Evolutionary conservation across 1,140 invertebrate species (phyloP), one percentile per base, ranked within the genome.

Genomic region (Brachystomella parvula): DNA sequence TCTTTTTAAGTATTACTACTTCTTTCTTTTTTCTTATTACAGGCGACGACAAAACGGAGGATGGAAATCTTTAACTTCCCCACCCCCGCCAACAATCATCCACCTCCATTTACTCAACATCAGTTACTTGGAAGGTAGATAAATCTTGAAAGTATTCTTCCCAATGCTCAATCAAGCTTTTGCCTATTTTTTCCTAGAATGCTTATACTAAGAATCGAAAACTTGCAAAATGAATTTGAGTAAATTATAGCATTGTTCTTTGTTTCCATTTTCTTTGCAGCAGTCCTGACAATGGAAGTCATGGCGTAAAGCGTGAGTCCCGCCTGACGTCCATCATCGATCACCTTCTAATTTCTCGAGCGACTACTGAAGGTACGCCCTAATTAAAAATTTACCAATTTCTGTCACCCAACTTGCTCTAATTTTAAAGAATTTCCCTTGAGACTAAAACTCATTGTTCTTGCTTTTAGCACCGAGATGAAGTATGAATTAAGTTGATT

Each of bases 261-360:
- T 47, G 44, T 47, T 21, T 47, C 15, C 21, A 15, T 47, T 47
- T 21, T 15, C 15, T 15, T 15, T 21, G 15, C 21, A 47, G 44
- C 44, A 47, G 21, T 15, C 44, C 15, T 15, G 44, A 47, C 15
- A 47, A 47, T 47, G 44, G 44, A 47, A 47, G 15, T 47, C 44
- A 47, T 47, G 44, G 58, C 28, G 47, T 53, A 19, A 64, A 64
- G 44, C 62, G 62, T 53, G 62, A 64, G 30, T 29, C 62, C 21
- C 24, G 62, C 26, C 29, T 64, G 12, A 64, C 62, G 31, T 64
- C 62, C 15, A 64, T 64, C 39, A 64, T 64, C 28, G 62, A 64
- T 33, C 24, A 53, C 39, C 47, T 64, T 24, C 62, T 64, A 6
- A 33, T 64, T 6, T 53, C 44, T 30, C 3, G 62, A 29, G 12